Percentiles rank a stretch among this genome's conserved stretches.
These are phyloP conservation scores for Palythoa caribaeorum DNA, from an alignment of 92 coral and sea anemone species.

Conservation along the genomic window DNA sequence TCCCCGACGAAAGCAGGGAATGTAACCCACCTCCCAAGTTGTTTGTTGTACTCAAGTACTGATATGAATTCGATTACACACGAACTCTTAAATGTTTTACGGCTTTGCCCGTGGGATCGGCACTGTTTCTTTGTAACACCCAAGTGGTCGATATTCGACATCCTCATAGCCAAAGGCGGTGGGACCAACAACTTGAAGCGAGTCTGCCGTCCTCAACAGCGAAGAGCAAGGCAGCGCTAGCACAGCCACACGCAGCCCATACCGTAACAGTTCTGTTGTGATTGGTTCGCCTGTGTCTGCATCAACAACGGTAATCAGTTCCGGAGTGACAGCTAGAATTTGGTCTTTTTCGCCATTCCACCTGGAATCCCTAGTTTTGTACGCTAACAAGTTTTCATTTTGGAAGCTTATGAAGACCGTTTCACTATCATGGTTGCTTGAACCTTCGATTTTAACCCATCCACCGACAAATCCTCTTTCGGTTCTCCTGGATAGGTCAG, in stretches of 20 bases:
- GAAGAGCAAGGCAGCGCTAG: conserved; percentile 82
- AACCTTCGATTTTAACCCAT: conserved; percentile 71
- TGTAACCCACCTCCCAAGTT: no score
- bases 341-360: conserved; percentile 68
- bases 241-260: conserved; percentile 94
- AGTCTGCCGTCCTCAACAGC: conserved; percentile 70
- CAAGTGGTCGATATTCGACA: conserved; percentile 70
- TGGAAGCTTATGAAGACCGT: conserved; percentile 79
- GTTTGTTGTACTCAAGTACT: no score
- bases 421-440: conserved; percentile 44
- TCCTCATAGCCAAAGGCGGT: conserved; percentile 83
- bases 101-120: conserved; percentile 71
- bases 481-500: conserved; percentile 81
- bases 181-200: conserved; percentile 85
- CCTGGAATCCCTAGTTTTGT: conserved; percentile 33
- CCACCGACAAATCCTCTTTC: conserved; percentile 85
- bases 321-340: conserved; percentile 83
- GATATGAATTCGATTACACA: no score
- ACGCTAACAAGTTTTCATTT: conserved; percentile 90
- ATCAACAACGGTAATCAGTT: conserved; percentile 88
- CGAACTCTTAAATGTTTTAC: neutral
- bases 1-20: no score
- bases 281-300: conserved; percentile 89
- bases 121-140: conserved; percentile 66
- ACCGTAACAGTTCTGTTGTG: conserved; percentile 92